Evolutionary conservation across 2,113 vertebrate genomes (phyloP), one percentile per base, ranked within the genome.

Genomic region (Tauraco erythrolophus): DNA sequence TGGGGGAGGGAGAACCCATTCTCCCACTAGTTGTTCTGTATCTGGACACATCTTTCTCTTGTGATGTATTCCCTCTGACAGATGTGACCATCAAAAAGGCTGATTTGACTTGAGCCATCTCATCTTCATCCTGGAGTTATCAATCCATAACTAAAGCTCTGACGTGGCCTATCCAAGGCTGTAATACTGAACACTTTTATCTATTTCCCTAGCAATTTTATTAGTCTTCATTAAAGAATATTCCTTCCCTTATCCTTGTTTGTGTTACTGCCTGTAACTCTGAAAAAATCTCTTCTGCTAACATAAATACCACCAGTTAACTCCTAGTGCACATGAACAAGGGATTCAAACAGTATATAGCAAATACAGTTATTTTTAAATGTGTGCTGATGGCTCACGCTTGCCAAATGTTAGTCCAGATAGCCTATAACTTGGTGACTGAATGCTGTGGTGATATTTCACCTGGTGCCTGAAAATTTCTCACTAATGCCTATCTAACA

Each of bases 311-410:
- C 53, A 33, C 3, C 5, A 35, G 13, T 53, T 84, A 62, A 24
- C 4, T 43, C 58, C 54, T 61, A 46, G 15, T 22, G 11, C 51
- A 33, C 6, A 9, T 0, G 0, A 87, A 65, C 45, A 79, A 61
- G 33, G 31, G 19, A 76, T 50, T 17, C 31, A 79, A 85, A 65
- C 18, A 62, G 16, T 56, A 64, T 13, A 60, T 19, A 88, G 50
- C 6, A 91, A 80, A 66, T 69, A 70, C 6, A 57, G 35, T 33
- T 31, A 33, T 43, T 71, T 66, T 45, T 16, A 10, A 43, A 43
- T 31, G 25, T 56, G 16, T n/a, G 31, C 21, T n/a, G 35, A 35
- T 19, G 58, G 6, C 3, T 12, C 9, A 35, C 0, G 0, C 13
- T 84, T 60, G 30, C 7, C 17, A 58, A 81, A 58, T 66, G 51